Percentiles rank a stretch among this genome's conserved stretches.
phyloP scores from a whole-genome alignment of 2,797 vertebrate genomes.

The Ctenochaetus hawaiiensis region DNA sequence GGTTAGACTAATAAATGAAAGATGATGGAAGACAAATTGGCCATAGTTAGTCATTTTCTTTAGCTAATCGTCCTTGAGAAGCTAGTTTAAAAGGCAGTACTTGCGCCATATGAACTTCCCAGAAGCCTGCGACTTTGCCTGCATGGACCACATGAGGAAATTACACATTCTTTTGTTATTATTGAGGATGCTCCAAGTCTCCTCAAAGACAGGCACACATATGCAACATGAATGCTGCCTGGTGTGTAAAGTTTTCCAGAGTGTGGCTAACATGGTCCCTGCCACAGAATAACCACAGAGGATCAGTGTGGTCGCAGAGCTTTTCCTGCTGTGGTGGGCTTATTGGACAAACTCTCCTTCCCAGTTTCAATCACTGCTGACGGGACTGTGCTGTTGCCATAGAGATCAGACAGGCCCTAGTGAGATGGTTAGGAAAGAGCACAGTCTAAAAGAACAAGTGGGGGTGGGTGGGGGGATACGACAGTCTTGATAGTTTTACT shows the following conservation, averaged over 20 bases:
- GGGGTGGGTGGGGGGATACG: background rate
- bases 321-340: constrained; percentile 77
- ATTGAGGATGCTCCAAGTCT: constrained; percentile 71
- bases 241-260: constrained; percentile 83
- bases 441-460: constrained; percentile 41
- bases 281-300: constrained; percentile 73
- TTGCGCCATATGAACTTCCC: constrained; percentile 31
- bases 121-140: constrained; percentile 40
- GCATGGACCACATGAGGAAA: constrained; percentile 67
- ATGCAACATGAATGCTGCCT: constrained; percentile 63
- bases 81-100: constrained; percentile 19
- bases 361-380: constrained; percentile 67
- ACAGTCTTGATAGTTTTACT: constrained; percentile 25
- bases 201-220: constrained; percentile 60
- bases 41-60: constrained; percentile 12
- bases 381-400: constrained; percentile 64
- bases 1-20: constrained; percentile 19
- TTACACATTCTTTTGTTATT: constrained; percentile 78
- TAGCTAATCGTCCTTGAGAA: constrained; percentile 4
- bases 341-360: constrained; percentile 66
- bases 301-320: constrained; percentile 76
- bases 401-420: constrained; percentile 51
- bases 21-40: constrained; percentile 6
- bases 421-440: constrained; percentile 51
- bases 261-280: constrained; percentile 68